phyloP scores from a whole-genome alignment of 2,113 vertebrate species.

The Elephantulus edwardii region DNA sequence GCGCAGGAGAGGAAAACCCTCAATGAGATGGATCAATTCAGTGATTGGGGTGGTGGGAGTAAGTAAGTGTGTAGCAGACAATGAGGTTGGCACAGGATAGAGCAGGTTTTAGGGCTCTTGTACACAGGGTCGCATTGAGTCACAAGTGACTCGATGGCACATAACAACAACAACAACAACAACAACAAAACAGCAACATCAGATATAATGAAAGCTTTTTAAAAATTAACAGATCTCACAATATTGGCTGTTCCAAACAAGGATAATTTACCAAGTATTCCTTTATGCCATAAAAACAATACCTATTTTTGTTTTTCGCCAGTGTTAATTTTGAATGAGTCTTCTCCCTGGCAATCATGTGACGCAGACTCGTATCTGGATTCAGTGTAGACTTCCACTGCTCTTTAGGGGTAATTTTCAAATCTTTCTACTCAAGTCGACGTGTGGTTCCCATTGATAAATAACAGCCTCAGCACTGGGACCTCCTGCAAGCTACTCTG shows the following conservation, averaged over 20 bases:
- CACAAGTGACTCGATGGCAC: too few relatives aligned
- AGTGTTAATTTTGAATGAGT: conserved; percentile 22
- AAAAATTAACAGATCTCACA: not conserved
- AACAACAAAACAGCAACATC: too few relatives aligned
- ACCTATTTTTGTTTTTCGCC: not conserved
- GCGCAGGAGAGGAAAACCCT: too few relatives aligned
- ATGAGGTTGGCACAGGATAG: too few relatives aligned
- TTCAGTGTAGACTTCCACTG: conserved; percentile 52
- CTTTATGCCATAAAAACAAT: not conserved
- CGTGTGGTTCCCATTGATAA: conserved; percentile 56
- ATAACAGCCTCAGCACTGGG: conserved; percentile 16
- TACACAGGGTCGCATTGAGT: too few relatives aligned
- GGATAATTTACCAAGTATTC: conserved; percentile 37
- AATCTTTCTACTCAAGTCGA: conserved; percentile 55
- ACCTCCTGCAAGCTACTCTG: conserved; percentile 62
- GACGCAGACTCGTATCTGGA: conserved; percentile 38
- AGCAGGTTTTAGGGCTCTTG: too few relatives aligned
- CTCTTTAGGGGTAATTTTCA: conserved; percentile 67
- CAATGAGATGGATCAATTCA: too few relatives aligned
- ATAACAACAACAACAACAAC: too few relatives aligned
- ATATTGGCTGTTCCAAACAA: not conserved
- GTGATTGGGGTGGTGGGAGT: too few relatives aligned
- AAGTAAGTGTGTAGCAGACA: too few relatives aligned
- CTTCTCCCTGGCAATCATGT: not conserved
- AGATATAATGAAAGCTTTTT: not conserved